These are phyloP conservation scores for Sipha flava DNA, from an alignment of 1,140 invertebrate species.

Conservation along the genomic window DNA sequence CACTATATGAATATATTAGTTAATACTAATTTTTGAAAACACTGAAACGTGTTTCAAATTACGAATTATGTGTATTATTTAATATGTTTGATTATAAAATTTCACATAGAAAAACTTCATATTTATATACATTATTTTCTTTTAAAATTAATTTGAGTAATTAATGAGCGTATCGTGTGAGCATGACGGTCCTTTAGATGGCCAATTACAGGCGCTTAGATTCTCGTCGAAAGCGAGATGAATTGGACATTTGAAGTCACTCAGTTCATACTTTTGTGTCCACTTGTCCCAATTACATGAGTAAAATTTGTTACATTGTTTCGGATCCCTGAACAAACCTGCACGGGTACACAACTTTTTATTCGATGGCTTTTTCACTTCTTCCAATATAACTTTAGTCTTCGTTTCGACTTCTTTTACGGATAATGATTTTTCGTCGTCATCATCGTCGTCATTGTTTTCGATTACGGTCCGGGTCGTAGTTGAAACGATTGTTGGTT, in stretches of 20 bases:
- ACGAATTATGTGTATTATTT: neutral
- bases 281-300: slow-evolving; percentile 73
- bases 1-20: no score
- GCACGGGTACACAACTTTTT: slow-evolving; percentile 59
- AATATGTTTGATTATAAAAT: no score
- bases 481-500: neutral
- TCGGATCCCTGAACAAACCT: slow-evolving; percentile 73
- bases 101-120: neutral
- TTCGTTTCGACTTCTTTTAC: neutral
- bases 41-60: neutral
- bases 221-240: slow-evolving; percentile 67
- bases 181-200: slow-evolving; percentile 68
- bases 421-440: neutral
- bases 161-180: slow-evolving; percentile 55
- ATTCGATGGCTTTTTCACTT: slow-evolving; percentile 39
- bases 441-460: neutral
- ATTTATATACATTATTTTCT: neutral
- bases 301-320: slow-evolving; percentile 76
- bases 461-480: slow-evolving; percentile 1
- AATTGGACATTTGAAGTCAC: slow-evolving; percentile 72
- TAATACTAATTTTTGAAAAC: neutral
- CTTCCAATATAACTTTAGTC: slow-evolving; percentile 48
- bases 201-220: slow-evolving; percentile 73
- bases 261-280: slow-evolving; percentile 66
- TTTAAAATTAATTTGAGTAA: neutral